Evolutionary conservation across 2,113 vertebrate species (phyloP).

Genomic region (Montifringilla adamsi): DNA sequence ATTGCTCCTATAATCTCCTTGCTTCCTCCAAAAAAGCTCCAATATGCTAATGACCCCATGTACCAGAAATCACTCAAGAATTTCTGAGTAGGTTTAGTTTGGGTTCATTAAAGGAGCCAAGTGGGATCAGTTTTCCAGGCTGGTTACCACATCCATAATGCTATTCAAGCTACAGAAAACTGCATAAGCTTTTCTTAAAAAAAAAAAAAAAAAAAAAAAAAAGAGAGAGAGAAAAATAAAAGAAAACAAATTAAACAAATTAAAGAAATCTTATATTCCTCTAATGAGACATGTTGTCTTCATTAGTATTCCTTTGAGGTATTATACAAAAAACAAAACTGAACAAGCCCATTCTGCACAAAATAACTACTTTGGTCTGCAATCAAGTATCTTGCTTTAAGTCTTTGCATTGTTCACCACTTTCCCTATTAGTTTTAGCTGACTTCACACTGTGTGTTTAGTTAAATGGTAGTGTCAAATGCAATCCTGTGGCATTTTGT

Average conservation of each 20-base stretch:
- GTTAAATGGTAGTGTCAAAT: not conserved
- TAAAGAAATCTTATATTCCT: not conserved
- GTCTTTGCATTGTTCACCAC: not conserved
- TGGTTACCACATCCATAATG: not conserved
- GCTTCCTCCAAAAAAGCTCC: fast-evolving
- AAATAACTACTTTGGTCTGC: not conserved
- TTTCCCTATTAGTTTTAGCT: not conserved
- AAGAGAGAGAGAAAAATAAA: too few relatives aligned
- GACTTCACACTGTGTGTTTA: not conserved
- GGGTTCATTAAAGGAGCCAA: not conserved
- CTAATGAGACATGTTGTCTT: not conserved
- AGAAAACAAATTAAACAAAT: not conserved
- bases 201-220: not conserved
- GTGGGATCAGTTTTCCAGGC: not conserved
- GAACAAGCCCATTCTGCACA: not conserved
- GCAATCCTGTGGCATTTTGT: not conserved
- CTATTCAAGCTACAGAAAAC: not conserved
- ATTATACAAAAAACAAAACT: not conserved
- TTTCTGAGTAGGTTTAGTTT: not conserved
- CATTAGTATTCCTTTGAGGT: not conserved
- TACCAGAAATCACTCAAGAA: not conserved
- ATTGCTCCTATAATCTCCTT: not conserved
- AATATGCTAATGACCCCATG: not conserved
- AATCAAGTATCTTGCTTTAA: not conserved
- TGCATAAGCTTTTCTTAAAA: not conserved